These are phyloP conservation scores for Pammene aurita DNA, from an alignment of 2,888 invertebrate species.

Conservation along the genomic window DNA sequence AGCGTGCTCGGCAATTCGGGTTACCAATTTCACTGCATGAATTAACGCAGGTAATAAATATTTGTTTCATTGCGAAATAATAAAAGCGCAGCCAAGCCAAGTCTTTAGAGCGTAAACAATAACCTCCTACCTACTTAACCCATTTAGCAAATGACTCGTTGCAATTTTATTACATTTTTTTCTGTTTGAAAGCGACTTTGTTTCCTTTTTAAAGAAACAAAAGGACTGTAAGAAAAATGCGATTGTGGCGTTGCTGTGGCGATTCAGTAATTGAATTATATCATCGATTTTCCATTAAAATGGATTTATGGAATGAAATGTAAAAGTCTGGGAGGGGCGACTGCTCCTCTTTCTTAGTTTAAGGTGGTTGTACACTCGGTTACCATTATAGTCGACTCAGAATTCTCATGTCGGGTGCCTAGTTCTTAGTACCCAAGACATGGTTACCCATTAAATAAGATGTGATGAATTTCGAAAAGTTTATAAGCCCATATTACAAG, in stretches of 20 bases:
- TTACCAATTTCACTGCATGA: conserved; percentile 24
- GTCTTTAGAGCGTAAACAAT: conserved; percentile 34
- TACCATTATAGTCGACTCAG: background rate
- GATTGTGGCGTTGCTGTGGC: conserved; percentile 72
- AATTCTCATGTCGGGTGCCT: background rate
- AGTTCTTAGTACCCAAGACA: no score
- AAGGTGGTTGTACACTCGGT: conserved; percentile 28
- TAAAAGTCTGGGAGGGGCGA: conserved; percentile 73
- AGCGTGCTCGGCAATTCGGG: conserved; percentile 3
- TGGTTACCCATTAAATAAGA: no score
- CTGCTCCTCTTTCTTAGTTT: conserved; percentile 53
- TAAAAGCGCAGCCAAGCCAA: conserved; percentile 31
- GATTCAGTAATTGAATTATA: conserved; percentile 80
- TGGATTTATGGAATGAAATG: conserved; percentile 80
- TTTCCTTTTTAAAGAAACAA: conserved; percentile 65
- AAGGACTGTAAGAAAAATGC: conserved; percentile 54
- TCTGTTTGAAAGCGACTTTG: conserved; percentile 62
- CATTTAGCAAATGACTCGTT: conserved; percentile 74
- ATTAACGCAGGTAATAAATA: conserved; percentile 32
- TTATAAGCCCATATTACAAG: no score
- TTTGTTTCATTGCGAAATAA: conserved; percentile 34
- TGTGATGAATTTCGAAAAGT: background rate
- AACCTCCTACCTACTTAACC: conserved; percentile 57
- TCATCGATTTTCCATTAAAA: conserved; percentile 83
- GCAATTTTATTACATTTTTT: conserved; percentile 66